Evolutionary conservation across 2,888 invertebrate genomes (phyloP).

Genomic region (Geotrupes spiniger): DNA sequence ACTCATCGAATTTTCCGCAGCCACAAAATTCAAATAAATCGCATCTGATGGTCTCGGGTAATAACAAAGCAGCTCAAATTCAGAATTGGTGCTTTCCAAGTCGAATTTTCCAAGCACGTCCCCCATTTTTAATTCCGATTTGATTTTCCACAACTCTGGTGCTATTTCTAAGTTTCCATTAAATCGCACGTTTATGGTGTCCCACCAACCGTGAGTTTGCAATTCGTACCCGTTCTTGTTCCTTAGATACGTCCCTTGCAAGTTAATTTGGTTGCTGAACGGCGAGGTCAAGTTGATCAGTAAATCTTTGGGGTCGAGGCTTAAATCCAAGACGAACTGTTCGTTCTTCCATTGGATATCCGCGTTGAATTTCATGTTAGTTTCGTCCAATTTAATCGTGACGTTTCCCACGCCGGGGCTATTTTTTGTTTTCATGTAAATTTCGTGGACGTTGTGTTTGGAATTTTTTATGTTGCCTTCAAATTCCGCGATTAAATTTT

Average conservation of each 20-base stretch:
- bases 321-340: conserved; percentile 11
- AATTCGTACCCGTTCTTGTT: conserved; percentile 18
- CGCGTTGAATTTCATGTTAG: conserved; percentile 18
- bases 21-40: conserved; percentile 15
- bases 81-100: conserved; percentile 7
- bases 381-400: conserved; percentile 13
- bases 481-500: conserved; percentile 10
- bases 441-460: not conserved
- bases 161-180: conserved; percentile 7
- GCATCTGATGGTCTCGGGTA: conserved; percentile 14
- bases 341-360: conserved; percentile 15
- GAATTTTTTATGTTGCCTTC: not conserved
- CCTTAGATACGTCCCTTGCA: conserved; percentile 22
- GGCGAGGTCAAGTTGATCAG: conserved; percentile 13
- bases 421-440: conserved; percentile 9
- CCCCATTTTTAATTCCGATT: conserved; percentile 11
- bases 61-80: conserved; percentile 18
- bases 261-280: conserved; percentile 17
- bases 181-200: conserved; percentile 16
- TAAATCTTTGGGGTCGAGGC: conserved; percentile 19
- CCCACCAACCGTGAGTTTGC: conserved; percentile 22
- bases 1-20: not conserved
- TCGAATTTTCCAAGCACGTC: conserved; percentile 20
- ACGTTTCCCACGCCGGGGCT: conserved; percentile 10
- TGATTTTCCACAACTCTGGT: conserved; percentile 1